A percentile compares a stretch with the other conserved stretches of the same genome.
These are phyloP conservation scores for Nycticryphes semicollaris DNA, from an alignment of 2,113 vertebrate genomes.

Conservation along the genomic window DNA sequence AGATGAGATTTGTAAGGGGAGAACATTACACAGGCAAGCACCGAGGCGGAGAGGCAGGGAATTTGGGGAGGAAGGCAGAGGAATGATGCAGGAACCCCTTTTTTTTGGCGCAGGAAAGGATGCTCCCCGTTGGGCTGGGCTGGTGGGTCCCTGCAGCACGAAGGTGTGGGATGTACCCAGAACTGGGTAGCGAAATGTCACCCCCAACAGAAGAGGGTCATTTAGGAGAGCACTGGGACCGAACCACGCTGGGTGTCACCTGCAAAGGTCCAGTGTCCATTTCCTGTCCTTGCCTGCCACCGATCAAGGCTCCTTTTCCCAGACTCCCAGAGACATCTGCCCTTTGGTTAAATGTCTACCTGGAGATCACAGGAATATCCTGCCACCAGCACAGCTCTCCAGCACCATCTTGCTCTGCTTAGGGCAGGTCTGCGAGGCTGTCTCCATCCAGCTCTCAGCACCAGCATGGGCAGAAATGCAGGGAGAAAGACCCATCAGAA, in stretches of 20 bases:
- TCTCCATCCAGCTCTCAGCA: neutral
- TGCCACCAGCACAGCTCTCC: neutral
- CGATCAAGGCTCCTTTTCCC: neutral
- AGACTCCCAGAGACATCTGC: too few species aligned
- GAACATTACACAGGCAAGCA: constrained; percentile 75
- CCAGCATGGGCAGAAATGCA: accelerated
- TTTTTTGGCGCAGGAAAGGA: neutral
- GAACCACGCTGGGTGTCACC: accelerated
- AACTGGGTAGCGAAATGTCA: neutral
- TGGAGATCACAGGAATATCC: neutral
- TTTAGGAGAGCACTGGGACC: neutral
- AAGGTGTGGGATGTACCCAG: accelerated
- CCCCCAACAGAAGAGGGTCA: neutral
- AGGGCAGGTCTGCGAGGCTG: neutral
- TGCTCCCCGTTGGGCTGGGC: neutral
- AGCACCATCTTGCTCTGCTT: neutral
- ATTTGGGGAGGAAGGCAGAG: neutral
- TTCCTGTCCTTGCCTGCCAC: neutral
- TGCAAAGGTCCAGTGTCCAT: neutral
- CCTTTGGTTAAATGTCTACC: neutral
- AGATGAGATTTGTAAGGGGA: constrained; percentile 83
- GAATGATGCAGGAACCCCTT: constrained; percentile 61
- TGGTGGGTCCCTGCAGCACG: accelerated
- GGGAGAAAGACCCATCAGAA: neutral
- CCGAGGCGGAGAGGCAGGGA: accelerated